Evolutionary conservation across 2,888 invertebrate species (phyloP).

Genomic region (Apamea monoglypha): DNA sequence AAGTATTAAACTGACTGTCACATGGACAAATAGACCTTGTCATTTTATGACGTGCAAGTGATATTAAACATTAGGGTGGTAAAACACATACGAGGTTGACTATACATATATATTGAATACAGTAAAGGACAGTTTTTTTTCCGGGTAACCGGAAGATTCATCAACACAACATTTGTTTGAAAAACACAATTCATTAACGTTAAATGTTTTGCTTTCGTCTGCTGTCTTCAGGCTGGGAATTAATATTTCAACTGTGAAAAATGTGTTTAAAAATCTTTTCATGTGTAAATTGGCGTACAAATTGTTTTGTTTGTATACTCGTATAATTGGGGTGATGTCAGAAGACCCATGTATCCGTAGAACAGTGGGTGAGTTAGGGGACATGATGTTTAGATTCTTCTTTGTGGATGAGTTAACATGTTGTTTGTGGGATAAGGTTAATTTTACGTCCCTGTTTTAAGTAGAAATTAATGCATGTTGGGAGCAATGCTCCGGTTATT

Average conservation of each 20-base stretch:
- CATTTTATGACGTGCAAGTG: not conserved
- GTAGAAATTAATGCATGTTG: not conserved
- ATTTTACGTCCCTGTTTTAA: not conserved
- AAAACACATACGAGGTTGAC: not conserved
- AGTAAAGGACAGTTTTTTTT: slow-evolving; percentile 19
- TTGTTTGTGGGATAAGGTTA: not conserved
- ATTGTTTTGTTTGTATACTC: slow-evolving; percentile 57
- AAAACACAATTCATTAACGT: slow-evolving; percentile 51
- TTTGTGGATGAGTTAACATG: slow-evolving; percentile 19
- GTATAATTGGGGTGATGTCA: slow-evolving; percentile 53
- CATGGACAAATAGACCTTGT: not conserved
- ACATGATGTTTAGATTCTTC: slow-evolving; percentile 18
- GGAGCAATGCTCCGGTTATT: not conserved
- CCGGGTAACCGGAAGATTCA: slow-evolving; percentile 15
- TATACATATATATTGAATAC: slow-evolving; percentile 36
- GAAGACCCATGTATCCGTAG: not conserved
- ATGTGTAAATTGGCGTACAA: slow-evolving; percentile 51
- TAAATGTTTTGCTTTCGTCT: slow-evolving; percentile 20
- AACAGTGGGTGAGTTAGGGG: not conserved
- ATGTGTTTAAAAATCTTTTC: slow-evolving; percentile 50
- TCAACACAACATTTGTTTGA: slow-evolving; percentile 30
- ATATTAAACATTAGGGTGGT: not conserved
- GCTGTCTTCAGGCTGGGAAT: slow-evolving; percentile 18
- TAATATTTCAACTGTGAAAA: slow-evolving; percentile 44
- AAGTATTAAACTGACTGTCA: not conserved